phyloP scores from a whole-genome alignment of 2,113 vertebrate species.

The Rostratula benghalensis region DNA sequence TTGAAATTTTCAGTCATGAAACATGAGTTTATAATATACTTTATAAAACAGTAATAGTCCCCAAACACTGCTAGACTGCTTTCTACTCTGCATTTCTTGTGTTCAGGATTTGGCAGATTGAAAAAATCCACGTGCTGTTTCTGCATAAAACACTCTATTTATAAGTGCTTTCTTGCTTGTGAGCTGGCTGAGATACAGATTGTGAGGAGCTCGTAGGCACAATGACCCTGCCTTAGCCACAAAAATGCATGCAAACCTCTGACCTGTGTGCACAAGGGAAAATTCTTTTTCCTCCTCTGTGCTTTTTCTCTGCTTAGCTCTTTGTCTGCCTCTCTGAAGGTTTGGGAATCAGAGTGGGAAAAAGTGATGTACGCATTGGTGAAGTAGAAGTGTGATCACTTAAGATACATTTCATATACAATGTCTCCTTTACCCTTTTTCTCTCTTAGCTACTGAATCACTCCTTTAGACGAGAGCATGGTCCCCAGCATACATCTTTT shows the following conservation, averaged over 20 bases:
- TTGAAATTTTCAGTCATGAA: neutral
- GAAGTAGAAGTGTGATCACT: neutral
- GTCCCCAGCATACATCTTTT: neutral
- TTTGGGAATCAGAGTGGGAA: neutral
- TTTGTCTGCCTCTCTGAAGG: neutral
- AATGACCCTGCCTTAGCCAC: neutral
- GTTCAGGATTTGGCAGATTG: neutral
- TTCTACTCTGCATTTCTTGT: neutral
- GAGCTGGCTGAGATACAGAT: neutral
- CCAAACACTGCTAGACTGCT: neutral
- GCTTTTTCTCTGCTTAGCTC: neutral
- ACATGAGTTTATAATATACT: neutral
- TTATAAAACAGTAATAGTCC: neutral
- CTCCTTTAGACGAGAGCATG: neutral
- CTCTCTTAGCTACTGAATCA: neutral
- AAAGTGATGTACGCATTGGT: neutral
- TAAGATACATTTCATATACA: neutral
- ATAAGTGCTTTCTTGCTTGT: neutral
- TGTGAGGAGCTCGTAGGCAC: neutral
- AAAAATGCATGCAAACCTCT: neutral
- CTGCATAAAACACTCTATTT: neutral
- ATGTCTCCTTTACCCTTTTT: neutral
- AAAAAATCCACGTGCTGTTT: neutral
- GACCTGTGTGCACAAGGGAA: neutral
- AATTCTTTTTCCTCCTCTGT: neutral